Conservation (phyloP, 37 sponge, comb jelly and placozoan species). For the Mnemiopsis leidyi region DNA sequence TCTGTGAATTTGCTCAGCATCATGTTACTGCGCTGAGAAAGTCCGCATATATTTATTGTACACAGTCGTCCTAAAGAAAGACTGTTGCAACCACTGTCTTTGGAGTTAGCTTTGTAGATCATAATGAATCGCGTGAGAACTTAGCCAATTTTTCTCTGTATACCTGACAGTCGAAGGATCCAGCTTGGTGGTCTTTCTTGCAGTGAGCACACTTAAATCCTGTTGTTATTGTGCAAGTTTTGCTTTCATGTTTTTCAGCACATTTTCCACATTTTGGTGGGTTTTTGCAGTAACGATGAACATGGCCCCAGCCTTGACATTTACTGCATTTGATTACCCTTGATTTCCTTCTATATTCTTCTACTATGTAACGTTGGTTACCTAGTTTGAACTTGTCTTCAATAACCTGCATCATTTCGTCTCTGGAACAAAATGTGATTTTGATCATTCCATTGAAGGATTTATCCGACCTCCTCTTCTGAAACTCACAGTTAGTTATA, state of each 20-base stretch:
- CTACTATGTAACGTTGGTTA: neutral
- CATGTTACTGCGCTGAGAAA: neutral
- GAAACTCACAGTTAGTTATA: neutral
- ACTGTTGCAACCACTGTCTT: too few relatives aligned
- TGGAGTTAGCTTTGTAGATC: too few relatives aligned
- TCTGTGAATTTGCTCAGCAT: neutral
- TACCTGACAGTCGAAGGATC: too few relatives aligned
- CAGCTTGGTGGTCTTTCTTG: neutral
- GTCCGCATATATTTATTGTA: neutral
- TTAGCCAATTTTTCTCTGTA: too few relatives aligned
- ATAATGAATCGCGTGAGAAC: too few relatives aligned
- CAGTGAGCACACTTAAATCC: neutral
- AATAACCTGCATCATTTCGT: neutral
- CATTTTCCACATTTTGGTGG: neutral
- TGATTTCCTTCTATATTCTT: too few relatives aligned
- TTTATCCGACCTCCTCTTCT: neutral
- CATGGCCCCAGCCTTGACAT: neutral
- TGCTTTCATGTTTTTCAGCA: neutral
- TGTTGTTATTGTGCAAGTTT: neutral
- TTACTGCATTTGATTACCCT: neutral
- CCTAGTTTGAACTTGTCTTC: neutral
- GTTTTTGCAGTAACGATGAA: too few relatives aligned
- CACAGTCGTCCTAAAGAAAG: too few relatives aligned
- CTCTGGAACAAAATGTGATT: neutral
- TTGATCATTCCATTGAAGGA: neutral